A percentile compares a stretch with the other conserved stretches of the same genome.
Conservation (phyloP, 2,113 vertebrate species). For the Rhinogobius similis region DNA sequence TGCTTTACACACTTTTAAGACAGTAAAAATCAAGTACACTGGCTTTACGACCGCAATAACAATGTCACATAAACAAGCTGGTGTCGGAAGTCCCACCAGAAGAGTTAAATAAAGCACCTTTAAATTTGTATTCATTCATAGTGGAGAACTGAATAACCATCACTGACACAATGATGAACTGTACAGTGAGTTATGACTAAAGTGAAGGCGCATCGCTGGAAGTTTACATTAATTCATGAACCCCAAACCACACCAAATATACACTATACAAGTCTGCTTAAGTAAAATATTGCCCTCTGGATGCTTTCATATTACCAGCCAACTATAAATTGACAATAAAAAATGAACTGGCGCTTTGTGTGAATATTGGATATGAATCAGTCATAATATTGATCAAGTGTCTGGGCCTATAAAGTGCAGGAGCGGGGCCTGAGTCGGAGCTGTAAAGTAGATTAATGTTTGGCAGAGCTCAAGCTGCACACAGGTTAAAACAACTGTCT, state of each 20-base stretch:
- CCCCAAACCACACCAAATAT: not conserved
- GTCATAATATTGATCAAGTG: conserved; percentile 21
- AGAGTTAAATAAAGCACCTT: not conserved
- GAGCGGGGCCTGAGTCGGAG: not conserved
- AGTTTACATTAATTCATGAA: not conserved
- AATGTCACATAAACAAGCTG: not conserved
- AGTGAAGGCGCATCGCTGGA: not conserved
- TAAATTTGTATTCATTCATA: not conserved
- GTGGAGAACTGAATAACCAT: no score
- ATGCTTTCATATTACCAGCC: not conserved
- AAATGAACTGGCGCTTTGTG: conserved; percentile 1
- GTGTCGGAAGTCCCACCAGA: not conserved
- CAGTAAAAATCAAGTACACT: no score
- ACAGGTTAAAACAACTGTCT: conserved; percentile 44
- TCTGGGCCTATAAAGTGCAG: conserved; percentile 8
- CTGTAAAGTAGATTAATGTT: conserved; percentile 19
- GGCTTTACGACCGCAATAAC: not conserved
- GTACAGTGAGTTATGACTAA: not conserved
- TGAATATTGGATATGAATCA: conserved; percentile 13
- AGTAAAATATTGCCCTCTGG: conserved; percentile 4
- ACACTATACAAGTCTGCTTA: not conserved
- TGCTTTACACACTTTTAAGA: no score
- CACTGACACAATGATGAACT: no score
- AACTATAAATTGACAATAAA: conserved; percentile 11
- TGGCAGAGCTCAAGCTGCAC: not conserved